Evolutionary conservation across 2,113 vertebrate species (phyloP).

Genomic region (Polypterus bichir): DNA sequence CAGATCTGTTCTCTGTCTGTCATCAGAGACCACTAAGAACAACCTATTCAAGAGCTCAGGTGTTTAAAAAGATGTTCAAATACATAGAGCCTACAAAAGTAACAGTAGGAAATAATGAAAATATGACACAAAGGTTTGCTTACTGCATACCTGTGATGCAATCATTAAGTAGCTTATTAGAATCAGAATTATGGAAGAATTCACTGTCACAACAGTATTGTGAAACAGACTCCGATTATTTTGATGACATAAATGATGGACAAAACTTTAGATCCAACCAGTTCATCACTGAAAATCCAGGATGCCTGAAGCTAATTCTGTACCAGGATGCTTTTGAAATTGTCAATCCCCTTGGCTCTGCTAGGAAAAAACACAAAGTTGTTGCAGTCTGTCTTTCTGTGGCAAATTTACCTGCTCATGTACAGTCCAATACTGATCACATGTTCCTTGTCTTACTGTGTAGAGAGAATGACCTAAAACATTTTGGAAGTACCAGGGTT

Average conservation of each 20-base stretch:
- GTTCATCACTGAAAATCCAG: background rate
- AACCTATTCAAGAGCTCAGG: no score
- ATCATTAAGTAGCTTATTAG: no score
- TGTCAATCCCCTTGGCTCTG: background rate
- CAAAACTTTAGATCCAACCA: background rate
- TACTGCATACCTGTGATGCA: no score
- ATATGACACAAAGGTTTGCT: no score
- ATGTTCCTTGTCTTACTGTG: background rate
- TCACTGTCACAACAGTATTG: background rate
- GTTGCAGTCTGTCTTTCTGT: background rate
- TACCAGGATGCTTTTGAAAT: slow-evolving; percentile 2
- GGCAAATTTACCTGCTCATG: background rate
- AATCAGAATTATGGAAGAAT: slow-evolving; percentile 3
- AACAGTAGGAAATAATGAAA: no score
- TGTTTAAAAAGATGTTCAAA: no score
- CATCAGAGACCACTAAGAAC: no score
- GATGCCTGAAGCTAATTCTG: background rate
- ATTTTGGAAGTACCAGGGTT: background rate
- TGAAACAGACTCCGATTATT: background rate
- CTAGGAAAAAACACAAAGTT: background rate
- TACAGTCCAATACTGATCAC: background rate
- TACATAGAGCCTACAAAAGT: no score
- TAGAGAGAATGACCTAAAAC: background rate
- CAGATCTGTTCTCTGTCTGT: no score
- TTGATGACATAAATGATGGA: slow-evolving; percentile 1